Percentiles rank a stretch among this genome's conserved stretches.
Evolutionary conservation across 92 coral and sea anemone species (phyloP).

Genomic region (Paramuricea clavata): DNA sequence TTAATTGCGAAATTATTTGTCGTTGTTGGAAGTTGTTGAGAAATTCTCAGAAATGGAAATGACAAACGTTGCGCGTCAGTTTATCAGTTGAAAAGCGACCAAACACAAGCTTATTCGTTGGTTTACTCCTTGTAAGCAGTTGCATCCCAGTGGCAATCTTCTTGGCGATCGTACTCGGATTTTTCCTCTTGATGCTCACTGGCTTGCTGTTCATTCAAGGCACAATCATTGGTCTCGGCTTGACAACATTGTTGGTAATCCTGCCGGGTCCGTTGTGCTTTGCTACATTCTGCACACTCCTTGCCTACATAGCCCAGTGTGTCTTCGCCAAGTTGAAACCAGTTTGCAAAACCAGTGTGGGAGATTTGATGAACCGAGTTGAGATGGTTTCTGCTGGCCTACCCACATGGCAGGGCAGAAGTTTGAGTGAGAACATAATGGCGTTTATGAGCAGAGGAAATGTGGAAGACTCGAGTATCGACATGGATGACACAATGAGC

Average conservation of each 20-base stretch:
- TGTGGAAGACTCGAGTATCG: not conserved
- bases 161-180: conserved; percentile 24
- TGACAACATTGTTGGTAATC: conserved; percentile 32
- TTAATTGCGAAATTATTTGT: not conserved
- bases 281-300: conserved; percentile 7
- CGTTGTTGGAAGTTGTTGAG: not conserved
- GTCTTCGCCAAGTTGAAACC: conserved; percentile 21
- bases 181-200: conserved; percentile 13
- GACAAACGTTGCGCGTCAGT: conserved; percentile 28
- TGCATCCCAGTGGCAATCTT: conserved; percentile 32
- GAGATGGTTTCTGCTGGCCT: not conserved
- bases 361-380: not conserved
- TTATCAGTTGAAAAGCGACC: conserved; percentile 32
- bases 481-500: not conserved
- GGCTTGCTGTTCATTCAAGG: conserved; percentile 29
- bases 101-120: conserved; percentile 24
- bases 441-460: not conserved
- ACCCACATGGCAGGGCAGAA: not conserved
- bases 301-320: conserved; percentile 18
- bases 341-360: conserved; percentile 6
- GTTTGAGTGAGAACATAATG: not conserved
- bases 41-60: conserved; percentile 5
- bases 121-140: conserved; percentile 17
- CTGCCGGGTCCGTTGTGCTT: conserved; percentile 31
- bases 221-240: conserved; percentile 21